phyloP scores from a whole-genome alignment of 2,113 vertebrate genomes.

The Pipra filicauda region DNA sequence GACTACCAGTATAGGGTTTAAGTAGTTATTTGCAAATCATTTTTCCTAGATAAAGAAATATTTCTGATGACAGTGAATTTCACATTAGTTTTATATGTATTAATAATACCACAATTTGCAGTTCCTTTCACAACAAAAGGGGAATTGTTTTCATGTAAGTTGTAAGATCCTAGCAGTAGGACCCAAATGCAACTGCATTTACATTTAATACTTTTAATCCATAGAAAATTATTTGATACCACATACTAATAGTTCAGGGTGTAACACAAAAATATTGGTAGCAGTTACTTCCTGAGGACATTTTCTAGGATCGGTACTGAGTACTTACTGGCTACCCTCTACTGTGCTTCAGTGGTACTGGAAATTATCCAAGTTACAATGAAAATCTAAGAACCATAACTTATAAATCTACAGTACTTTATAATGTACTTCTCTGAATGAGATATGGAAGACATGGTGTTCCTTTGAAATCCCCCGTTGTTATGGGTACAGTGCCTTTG shows the following conservation, averaged over 20 bases:
- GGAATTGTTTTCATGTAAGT: background rate
- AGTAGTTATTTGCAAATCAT: background rate
- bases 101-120: background rate
- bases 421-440: background rate
- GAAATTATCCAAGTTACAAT: background rate
- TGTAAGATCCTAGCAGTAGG: background rate
- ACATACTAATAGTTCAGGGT: background rate
- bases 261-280: background rate
- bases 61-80: background rate
- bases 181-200: background rate
- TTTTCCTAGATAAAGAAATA: background rate
- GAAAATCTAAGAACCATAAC: background rate
- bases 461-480: background rate
- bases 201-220: background rate
- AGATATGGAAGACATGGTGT: background rate
- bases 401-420: background rate
- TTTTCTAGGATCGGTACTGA: background rate
- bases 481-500: background rate
- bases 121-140: background rate
- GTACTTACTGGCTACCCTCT: background rate
- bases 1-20: background rate
- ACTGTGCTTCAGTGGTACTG: background rate
- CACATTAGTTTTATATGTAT: background rate
- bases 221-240: background rate
- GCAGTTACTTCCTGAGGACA: background rate